phyloP scores from a whole-genome alignment of 2,888 invertebrate genomes.

The Tipula confusa region DNA sequence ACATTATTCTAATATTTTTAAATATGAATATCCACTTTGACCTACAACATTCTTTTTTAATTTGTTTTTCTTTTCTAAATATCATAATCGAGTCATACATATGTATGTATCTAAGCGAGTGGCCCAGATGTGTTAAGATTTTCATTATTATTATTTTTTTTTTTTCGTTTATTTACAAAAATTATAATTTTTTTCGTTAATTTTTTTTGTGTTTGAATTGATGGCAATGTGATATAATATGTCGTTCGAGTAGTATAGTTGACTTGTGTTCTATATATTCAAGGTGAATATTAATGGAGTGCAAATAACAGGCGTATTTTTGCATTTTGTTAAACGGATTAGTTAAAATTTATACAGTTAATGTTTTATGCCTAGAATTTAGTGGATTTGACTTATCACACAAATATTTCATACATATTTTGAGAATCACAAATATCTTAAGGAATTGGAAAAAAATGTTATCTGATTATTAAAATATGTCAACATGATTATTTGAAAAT shows the following conservation, averaged over 20 bases:
- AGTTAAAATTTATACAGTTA: too few relatives aligned
- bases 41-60: constrained; percentile 9
- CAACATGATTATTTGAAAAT: too few relatives aligned
- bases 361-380: too few relatives aligned
- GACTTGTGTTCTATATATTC: neutral
- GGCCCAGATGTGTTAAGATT: constrained; percentile 25
- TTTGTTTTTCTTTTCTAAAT: neutral
- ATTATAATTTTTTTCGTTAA: neutral
- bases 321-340: too few relatives aligned
- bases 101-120: neutral
- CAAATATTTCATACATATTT: too few relatives aligned
- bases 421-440: too few relatives aligned
- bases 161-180: constrained; percentile 16
- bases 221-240: constrained; percentile 14
- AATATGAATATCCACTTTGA: neutral
- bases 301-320: too few relatives aligned
- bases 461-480: too few relatives aligned
- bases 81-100: neutral
- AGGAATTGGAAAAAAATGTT: too few relatives aligned
- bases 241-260: neutral
- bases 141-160: neutral
- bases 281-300: constrained; percentile 6
- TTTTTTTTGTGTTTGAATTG: constrained; percentile 14
- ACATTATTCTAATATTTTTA: neutral
- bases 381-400: too few relatives aligned